Conservation (phyloP, 30 jellyfish, hydroid and myxozoan genomes). For the Pseudorhiza aurosa region DNA sequence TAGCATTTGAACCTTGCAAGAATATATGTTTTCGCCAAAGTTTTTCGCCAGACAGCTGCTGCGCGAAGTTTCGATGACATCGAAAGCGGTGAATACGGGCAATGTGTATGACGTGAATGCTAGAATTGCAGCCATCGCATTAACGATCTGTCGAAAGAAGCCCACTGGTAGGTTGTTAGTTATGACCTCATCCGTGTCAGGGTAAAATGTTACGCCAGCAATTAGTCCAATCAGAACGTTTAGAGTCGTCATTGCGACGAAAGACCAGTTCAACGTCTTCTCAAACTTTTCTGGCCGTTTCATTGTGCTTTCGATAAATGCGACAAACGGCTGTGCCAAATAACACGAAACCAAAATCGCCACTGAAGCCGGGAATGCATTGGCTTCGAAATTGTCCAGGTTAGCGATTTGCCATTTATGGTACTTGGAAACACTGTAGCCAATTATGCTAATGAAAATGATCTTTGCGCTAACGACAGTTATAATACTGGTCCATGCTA, state of each 20-base stretch:
- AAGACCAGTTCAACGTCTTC: constrained; percentile 76
- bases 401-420: constrained; percentile 76
- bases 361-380: constrained; percentile 86
- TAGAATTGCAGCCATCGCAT: constrained; percentile 91
- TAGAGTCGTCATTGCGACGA: constrained; percentile 82
- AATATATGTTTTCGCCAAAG: constrained; percentile 79
- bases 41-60: constrained; percentile 68
- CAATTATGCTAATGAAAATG: constrained; percentile 75
- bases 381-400: constrained; percentile 78
- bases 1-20: constrained; percentile 72
- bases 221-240: constrained; percentile 76
- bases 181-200: constrained; percentile 92
- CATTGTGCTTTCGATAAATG: constrained; percentile 92
- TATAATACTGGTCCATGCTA: constrained; percentile 94
- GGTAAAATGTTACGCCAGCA: constrained; percentile 89
- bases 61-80: constrained; percentile 78
- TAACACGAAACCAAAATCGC: constrained; percentile 89
- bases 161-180: constrained; percentile 94
- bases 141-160: constrained; percentile 80
- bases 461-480: constrained; percentile 91
- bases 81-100: constrained; percentile 95
- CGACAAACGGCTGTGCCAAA: constrained; percentile 95
- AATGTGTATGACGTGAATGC: constrained; percentile 93
- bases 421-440: constrained; percentile 69
- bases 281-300: constrained; percentile 89